phyloP scores from a whole-genome alignment of 2,888 invertebrate species.

The Malacosoma neustria region DNA sequence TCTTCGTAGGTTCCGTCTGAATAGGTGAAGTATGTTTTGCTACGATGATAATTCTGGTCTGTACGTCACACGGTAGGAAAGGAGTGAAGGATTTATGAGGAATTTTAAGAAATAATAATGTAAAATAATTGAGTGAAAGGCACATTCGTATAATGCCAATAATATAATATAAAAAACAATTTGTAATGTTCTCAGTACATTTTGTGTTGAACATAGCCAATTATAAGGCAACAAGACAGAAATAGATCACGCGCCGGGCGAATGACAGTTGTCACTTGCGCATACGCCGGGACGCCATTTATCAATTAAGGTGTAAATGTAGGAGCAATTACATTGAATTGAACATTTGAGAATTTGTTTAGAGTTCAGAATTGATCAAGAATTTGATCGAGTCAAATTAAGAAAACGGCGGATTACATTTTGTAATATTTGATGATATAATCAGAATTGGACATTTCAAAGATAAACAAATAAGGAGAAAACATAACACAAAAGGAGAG shows the following conservation, averaged over 20 bases:
- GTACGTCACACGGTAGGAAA: conserved; percentile 34
- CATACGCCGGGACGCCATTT: conserved; percentile 38
- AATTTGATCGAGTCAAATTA: too few species aligned
- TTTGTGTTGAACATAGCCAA: conserved; percentile 8
- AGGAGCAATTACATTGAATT: not conserved
- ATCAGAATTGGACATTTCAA: conserved; percentile 1
- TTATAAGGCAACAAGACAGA: conserved; percentile 19
- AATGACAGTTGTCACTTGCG: conserved; percentile 31
- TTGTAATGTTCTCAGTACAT: too few species aligned
- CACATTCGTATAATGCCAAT: too few species aligned
- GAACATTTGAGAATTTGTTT: too few species aligned
- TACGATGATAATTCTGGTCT: conserved; percentile 40
- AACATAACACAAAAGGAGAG: conserved; percentile 26
- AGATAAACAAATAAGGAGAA: conserved; percentile 16
- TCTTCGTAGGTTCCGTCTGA: conserved; percentile 89
- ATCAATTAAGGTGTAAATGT: conserved; percentile 30
- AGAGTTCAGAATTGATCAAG: too few species aligned
- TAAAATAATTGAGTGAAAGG: too few species aligned
- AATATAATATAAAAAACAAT: too few species aligned
- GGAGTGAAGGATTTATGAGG: not conserved
- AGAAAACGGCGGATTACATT: too few species aligned
- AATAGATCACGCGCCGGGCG: conserved; percentile 45
- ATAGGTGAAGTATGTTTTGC: conserved; percentile 55
- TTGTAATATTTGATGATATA: not conserved
- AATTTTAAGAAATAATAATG: too few species aligned